A percentile compares a stretch with the other conserved stretches of the same genome.
These are phyloP conservation scores for Aythya baeri DNA, from an alignment of 2,113 vertebrate genomes.

Conservation along the genomic window DNA sequence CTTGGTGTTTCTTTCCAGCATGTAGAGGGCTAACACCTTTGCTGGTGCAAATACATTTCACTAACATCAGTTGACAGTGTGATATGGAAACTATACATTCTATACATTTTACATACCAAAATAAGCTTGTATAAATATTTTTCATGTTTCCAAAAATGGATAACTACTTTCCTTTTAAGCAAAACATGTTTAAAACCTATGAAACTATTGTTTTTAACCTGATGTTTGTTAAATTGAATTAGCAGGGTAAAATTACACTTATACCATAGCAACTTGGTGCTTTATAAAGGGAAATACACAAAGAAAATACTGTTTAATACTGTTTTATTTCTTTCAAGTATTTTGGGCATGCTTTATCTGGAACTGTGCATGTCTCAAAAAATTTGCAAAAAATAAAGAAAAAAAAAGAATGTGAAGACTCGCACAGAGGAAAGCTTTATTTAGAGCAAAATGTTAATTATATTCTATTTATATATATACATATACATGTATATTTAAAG, in stretches of 20 bases:
- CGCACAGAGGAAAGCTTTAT: not conserved
- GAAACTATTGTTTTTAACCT: not conserved
- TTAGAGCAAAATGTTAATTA: not conserved
- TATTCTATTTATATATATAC: not conserved
- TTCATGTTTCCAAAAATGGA: not conserved
- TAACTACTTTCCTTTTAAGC: not conserved
- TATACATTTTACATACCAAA: not conserved
- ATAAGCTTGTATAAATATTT: not conserved
- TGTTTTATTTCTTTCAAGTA: not conserved
- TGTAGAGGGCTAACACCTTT: not conserved
- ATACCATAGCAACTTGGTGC: not conserved
- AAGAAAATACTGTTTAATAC: not conserved
- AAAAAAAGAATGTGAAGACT: not conserved
- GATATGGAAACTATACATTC: not conserved
- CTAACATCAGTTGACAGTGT: not conserved
- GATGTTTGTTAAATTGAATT: not conserved
- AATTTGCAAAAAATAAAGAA: not conserved
- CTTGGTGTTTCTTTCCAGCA: not conserved
- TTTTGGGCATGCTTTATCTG: not conserved
- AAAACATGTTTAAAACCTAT: not conserved
- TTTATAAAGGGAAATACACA: not conserved
- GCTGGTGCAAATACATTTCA: not conserved
- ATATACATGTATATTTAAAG: not conserved
- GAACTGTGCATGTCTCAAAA: not conserved
- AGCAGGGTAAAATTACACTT: not conserved